Percentiles rank a stretch among this genome's conserved stretches.
Evolutionary conservation across 2,888 invertebrate species (phyloP).

Genomic region (Pseudococcus longispinus): DNA sequence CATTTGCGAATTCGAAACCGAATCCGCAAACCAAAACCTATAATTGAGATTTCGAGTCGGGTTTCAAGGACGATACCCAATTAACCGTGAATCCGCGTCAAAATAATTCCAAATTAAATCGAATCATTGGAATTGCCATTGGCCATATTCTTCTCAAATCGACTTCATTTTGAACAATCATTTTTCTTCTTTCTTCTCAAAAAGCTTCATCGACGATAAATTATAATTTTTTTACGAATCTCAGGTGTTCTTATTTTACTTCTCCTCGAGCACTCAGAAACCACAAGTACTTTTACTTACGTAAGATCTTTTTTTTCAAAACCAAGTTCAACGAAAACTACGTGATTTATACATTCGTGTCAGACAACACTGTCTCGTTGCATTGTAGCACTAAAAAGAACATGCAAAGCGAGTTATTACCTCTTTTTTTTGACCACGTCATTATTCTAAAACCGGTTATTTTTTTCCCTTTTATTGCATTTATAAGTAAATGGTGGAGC

Average conservation of each 20-base stretch:
- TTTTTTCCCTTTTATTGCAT: background rate
- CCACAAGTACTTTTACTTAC: background rate
- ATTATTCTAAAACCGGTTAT: constrained; percentile 33
- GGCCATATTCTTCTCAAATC: background rate
- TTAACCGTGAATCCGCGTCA: constrained; percentile 25
- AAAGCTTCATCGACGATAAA: background rate
- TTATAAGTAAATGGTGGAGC: background rate
- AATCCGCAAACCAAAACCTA: constrained; percentile 16
- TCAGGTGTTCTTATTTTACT: too few species aligned
- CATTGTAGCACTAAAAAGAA: constrained; percentile 33
- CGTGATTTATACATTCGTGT: background rate
- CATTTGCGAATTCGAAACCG: background rate
- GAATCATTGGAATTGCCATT: background rate
- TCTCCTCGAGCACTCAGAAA: too few species aligned
- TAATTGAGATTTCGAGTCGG: background rate
- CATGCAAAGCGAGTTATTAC: constrained; percentile 35
- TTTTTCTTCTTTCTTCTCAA: background rate
- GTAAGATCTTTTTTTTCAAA: background rate
- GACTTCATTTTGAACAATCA: background rate
- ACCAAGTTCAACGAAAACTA: background rate
- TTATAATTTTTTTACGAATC: too few species aligned
- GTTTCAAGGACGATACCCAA: constrained; percentile 28
- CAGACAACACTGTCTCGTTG: constrained; percentile 3
- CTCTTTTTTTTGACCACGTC: constrained; percentile 17
- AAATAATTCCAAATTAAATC: background rate